Percentiles rank a stretch among this genome's conserved stretches.
phyloP scores from a whole-genome alignment of 2,888 invertebrate genomes.

The Macrosoma leucophasiata region DNA sequence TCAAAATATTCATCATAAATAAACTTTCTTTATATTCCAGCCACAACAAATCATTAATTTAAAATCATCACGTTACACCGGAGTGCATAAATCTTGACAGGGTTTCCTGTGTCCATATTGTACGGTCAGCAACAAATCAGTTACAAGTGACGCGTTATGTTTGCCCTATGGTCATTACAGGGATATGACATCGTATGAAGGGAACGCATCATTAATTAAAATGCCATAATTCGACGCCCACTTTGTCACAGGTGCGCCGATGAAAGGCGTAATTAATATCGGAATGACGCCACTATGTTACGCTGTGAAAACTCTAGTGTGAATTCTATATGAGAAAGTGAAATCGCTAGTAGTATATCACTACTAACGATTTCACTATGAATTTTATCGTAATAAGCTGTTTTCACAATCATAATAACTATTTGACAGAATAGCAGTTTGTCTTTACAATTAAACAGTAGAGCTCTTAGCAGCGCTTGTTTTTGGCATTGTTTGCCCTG shows the following conservation, averaged over 20 bases:
- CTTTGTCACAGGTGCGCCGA: constrained; percentile 47
- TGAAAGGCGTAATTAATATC: constrained; percentile 33
- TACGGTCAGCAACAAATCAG: constrained; percentile 14
- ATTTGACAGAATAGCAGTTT: constrained; percentile 8
- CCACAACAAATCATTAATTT: too few relatives aligned
- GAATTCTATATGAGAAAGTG: constrained; percentile 2
- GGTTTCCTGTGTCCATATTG: too few relatives aligned
- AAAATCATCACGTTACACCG: too few relatives aligned
- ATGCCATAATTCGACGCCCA: constrained; percentile 46
- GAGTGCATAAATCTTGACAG: too few relatives aligned
- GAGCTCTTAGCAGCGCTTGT: constrained; percentile 10
- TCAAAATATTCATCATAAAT: too few relatives aligned
- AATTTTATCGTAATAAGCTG: too few relatives aligned
- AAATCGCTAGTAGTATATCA: constrained; percentile 38
- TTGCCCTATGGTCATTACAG: constrained; percentile 45
- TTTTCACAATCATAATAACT: too few relatives aligned
- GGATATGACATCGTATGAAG: constrained; percentile 34
- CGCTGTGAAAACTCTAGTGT: neutral
- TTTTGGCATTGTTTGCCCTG: constrained; percentile 41
- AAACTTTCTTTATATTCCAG: too few relatives aligned
- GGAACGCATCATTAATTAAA: constrained; percentile 52
- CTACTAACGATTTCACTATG: too few relatives aligned
- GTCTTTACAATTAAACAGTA: constrained; percentile 12
- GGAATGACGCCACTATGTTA: neutral
- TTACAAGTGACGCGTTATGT: constrained; percentile 33